These are phyloP conservation scores for Acridotheres tristis DNA, from an alignment of 2,797 vertebrate genomes.

Conservation along the genomic window DNA sequence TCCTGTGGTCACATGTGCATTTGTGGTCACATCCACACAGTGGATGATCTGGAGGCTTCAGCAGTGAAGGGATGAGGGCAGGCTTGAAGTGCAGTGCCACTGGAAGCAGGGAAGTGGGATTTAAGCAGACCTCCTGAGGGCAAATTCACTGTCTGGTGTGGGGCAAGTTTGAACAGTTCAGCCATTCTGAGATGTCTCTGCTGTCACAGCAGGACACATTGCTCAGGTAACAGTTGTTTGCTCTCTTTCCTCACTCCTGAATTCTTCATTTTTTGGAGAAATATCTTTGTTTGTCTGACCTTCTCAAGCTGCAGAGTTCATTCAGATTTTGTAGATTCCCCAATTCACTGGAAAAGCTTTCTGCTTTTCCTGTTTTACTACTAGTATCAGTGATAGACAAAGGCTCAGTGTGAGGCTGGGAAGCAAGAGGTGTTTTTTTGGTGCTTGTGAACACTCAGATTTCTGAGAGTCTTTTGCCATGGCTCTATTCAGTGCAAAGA, in stretches of 20 bases:
- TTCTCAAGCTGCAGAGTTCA: neutral
- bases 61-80: neutral
- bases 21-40: neutral
- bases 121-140: neutral
- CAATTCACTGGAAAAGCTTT: neutral
- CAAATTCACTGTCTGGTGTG: neutral
- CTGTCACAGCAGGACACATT: neutral
- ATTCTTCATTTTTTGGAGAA: neutral
- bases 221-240: neutral
- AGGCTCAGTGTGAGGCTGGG: neutral
- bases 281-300: neutral
- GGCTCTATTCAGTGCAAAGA: neutral
- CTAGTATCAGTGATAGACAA: neutral
- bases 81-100: neutral
- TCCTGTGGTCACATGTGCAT: neutral
- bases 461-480: neutral
- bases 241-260: neutral
- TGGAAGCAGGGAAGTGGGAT: neutral
- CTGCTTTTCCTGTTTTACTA: neutral
- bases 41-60: neutral
- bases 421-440: neutral
- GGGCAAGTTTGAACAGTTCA: neutral
- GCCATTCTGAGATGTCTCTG: neutral
- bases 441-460: neutral
- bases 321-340: neutral